These are phyloP conservation scores for Hyposoter dolosus DNA, from an alignment of 2,888 invertebrate species.

Conservation along the genomic window DNA sequence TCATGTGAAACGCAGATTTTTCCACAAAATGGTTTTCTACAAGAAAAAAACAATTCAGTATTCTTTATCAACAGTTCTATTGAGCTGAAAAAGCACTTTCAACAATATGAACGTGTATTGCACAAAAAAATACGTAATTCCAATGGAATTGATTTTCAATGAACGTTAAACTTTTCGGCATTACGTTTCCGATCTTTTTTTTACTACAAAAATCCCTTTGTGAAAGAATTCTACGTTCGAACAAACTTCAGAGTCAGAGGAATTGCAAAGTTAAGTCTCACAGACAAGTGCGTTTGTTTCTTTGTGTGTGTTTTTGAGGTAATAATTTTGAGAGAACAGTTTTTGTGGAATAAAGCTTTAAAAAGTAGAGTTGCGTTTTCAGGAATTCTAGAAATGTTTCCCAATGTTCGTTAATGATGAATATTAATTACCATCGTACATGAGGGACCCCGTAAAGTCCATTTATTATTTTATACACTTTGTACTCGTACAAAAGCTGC, in stretches of 20 bases:
- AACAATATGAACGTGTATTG: too few species aligned
- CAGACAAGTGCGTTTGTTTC: not conserved
- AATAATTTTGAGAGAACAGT: not conserved
- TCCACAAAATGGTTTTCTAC: too few species aligned
- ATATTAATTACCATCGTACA: conserved; percentile 88
- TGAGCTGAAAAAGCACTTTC: too few species aligned
- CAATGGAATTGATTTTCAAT: too few species aligned
- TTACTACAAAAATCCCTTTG: too few species aligned
- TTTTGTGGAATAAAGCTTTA: not conserved
- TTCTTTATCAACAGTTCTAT: too few species aligned
- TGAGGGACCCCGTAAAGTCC: conserved; percentile 99
- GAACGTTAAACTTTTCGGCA: too few species aligned
- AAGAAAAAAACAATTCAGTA: too few species aligned
- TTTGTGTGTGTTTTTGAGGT: not conserved
- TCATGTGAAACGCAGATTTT: too few species aligned
- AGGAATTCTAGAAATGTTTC: not conserved
- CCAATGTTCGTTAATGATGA: not conserved
- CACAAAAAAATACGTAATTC: too few species aligned
- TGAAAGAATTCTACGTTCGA: too few species aligned
- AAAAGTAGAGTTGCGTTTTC: not conserved
- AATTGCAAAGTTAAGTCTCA: not conserved
- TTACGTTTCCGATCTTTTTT: too few species aligned
- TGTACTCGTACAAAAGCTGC: conserved; percentile 99
- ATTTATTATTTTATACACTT: conserved; percentile 99
- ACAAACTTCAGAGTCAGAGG: not conserved